These are phyloP conservation scores for Cephonodes hylas DNA, from an alignment of 2,888 invertebrate genomes.

Conservation along the genomic window DNA sequence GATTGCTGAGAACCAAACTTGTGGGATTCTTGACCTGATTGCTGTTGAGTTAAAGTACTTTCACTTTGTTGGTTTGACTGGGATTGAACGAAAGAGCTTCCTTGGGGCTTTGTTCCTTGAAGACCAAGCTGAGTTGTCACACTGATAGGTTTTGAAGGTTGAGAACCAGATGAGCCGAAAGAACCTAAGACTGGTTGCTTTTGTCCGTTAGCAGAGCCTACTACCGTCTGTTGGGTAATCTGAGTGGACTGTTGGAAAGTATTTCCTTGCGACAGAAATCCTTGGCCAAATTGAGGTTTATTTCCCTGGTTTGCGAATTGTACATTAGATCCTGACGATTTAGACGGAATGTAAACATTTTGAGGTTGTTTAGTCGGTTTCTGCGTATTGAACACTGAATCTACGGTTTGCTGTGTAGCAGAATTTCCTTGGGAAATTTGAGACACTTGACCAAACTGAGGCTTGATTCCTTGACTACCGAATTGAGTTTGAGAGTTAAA, in stretches of 20 bases:
- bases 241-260: not conserved
- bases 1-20: conserved; percentile 23
- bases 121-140: conserved; percentile 25
- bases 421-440: not conserved
- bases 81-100: not conserved
- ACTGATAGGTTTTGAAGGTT: conserved; percentile 17
- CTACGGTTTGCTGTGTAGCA: not conserved
- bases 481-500: conserved; percentile 9
- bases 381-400: not conserved
- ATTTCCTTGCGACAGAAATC: not conserved
- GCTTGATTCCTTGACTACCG: conserved; percentile 18
- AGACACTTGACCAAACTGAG: conserved; percentile 22
- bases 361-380: not conserved
- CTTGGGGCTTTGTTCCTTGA: conserved; percentile 25
- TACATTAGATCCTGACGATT: not conserved
- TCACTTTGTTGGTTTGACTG: not conserved
- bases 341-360: not conserved
- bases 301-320: not conserved
- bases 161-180: conserved; percentile 10
- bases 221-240: not conserved
- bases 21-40: not conserved
- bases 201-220: not conserved
- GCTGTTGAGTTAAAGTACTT: not conserved
- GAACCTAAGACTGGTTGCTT: not conserved
- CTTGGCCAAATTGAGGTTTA: not conserved